Conservation (phyloP, 2,113 vertebrate species). For the Heterotilapia buettikoferi region DNA sequence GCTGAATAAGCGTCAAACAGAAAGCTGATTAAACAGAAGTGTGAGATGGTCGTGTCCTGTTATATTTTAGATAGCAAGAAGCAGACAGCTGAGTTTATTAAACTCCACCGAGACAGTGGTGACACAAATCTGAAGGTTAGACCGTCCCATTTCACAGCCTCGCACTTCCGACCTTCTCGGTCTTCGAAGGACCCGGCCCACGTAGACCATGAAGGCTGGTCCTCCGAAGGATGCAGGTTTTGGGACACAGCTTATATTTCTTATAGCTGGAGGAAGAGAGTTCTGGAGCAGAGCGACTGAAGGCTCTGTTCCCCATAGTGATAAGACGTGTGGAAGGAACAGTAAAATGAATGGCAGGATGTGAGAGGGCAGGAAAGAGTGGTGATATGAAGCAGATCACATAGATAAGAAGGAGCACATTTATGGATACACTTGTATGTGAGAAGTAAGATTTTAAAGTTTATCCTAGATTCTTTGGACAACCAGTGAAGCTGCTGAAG, state of each 20-base stretch:
- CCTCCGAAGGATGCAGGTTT: neutral
- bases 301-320: no score
- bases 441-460: no score
- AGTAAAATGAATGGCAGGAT: no score
- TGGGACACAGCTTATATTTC: neutral
- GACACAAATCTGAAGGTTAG: rapidly evolving
- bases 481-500: no score
- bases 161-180: rapidly evolving
- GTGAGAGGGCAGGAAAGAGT: no score
- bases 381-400: no score
- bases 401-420: no score
- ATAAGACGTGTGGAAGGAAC: no score
- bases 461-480: no score
- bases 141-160: neutral
- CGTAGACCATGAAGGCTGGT: neutral
- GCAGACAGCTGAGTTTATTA: neutral
- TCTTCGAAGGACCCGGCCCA: neutral
- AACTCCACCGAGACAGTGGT: rapidly evolving
- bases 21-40: neutral
- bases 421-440: no score
- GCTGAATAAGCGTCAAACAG: neutral
- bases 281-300: no score
- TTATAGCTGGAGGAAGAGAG: neutral
- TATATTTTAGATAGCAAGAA: neutral
- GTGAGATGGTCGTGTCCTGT: rapidly evolving